These are phyloP conservation scores for Mus minutoides DNA, from an alignment of 2,797 vertebrate genomes.

Conservation along the genomic window DNA sequence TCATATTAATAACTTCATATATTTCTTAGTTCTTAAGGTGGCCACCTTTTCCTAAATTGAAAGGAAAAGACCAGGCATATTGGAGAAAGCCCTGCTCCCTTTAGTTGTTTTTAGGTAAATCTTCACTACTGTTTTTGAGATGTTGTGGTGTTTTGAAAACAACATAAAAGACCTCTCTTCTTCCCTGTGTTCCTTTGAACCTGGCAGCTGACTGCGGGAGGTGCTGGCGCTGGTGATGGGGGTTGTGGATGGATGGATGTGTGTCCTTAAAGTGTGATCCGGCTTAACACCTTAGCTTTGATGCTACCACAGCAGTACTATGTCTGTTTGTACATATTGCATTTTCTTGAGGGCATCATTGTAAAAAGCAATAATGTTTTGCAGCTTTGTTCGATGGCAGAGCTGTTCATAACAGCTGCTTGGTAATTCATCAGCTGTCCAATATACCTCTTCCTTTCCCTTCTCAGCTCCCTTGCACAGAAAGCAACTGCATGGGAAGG, in stretches of 20 bases:
- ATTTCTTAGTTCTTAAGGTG: neutral
- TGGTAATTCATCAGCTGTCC: constrained; percentile 56
- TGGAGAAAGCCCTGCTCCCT: constrained; percentile 15
- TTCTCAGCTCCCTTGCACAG: constrained; percentile 26
- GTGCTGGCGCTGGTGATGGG: neutral
- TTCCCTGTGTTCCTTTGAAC: constrained; percentile 28
- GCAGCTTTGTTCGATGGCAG: constrained; percentile 51
- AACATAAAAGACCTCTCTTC: neutral
- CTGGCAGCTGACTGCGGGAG: neutral
- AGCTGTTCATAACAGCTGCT: constrained; percentile 57
- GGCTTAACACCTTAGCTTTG: constrained; percentile 53
- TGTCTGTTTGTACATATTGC: constrained; percentile 26
- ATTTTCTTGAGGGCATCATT: constrained; percentile 43
- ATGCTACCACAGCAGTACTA: neutral
- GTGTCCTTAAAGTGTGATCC: constrained; percentile 24
- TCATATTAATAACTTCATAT: constrained; percentile 28
- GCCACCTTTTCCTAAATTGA: neutral
- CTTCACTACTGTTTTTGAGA: constrained; percentile 38
- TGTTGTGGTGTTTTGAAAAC: constrained; percentile 31
- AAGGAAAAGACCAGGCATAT: constrained; percentile 13
- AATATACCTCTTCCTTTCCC: constrained; percentile 49
- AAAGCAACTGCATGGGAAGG: constrained; percentile 15
- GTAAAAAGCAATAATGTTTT: constrained; percentile 49
- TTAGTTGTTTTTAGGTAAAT: constrained; percentile 56
- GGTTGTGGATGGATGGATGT: neutral